A percentile compares a stretch with the other conserved stretches of the same genome.
Evolutionary conservation across 2,113 vertebrate species (phyloP).

Genomic region (Platichthys flesus): DNA sequence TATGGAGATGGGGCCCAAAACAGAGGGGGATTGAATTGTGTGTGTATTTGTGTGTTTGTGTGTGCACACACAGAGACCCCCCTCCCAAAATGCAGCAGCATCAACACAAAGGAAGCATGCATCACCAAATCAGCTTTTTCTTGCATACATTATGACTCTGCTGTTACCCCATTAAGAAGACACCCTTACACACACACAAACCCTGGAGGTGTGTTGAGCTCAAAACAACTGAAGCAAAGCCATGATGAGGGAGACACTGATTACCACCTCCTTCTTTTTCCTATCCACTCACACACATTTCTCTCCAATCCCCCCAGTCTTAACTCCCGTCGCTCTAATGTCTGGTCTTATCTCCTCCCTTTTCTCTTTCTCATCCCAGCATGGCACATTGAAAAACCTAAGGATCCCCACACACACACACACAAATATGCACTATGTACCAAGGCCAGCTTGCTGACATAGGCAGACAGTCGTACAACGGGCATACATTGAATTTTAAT

Average conservation of each 20-base stretch:
- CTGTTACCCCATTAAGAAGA: slow-evolving; percentile 67
- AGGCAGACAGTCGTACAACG: slow-evolving; percentile 58
- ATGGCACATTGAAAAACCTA: slow-evolving; percentile 29
- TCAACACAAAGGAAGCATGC: slow-evolving; percentile 79
- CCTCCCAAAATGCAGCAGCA: slow-evolving; percentile 53
- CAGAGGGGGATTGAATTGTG: slow-evolving; percentile 68
- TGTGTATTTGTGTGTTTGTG: slow-evolving; percentile 34
- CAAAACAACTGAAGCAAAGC: slow-evolving; percentile 67
- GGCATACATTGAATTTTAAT: slow-evolving; percentile 78
- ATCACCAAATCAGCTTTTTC: slow-evolving; percentile 78
- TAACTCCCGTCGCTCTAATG: slow-evolving; percentile 28
- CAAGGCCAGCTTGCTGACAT: slow-evolving; percentile 58
- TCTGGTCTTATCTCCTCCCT: slow-evolving; percentile 8
- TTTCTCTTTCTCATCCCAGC: slow-evolving; percentile 7
- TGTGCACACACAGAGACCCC: slow-evolving; percentile 39
- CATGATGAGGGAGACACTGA: slow-evolving; percentile 54
- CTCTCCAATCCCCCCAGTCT: slow-evolving; percentile 35
- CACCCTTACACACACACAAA: slow-evolving; percentile 40
- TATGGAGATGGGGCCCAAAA: slow-evolving; percentile 80
- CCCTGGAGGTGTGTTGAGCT: slow-evolving; percentile 72
- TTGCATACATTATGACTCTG: slow-evolving; percentile 77
- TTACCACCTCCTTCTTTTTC: slow-evolving; percentile 51
- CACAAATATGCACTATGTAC: slow-evolving; percentile 1
- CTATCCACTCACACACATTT: slow-evolving; percentile 14
- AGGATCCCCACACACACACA: slow-evolving; percentile 22